Conservation (phyloP, 2,888 invertebrate species). For the Hartigia nigra region DNA sequence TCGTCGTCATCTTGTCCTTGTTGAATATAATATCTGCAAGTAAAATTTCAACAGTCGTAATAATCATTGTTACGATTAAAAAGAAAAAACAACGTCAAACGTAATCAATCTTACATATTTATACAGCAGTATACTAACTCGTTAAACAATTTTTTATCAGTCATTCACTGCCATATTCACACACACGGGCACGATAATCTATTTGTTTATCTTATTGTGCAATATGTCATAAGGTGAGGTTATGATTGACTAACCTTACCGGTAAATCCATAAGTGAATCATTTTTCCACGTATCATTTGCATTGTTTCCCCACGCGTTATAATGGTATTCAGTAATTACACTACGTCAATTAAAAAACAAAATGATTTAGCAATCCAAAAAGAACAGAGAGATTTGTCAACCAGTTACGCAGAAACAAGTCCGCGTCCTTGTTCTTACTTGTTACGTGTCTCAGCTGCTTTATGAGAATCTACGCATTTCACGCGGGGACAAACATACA, state of each 20-base stretch:
- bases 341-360: neutral
- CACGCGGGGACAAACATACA: neutral
- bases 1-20: constrained; percentile 38
- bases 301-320: neutral
- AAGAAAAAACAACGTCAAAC: neutral
- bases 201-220: neutral
- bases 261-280: neutral
- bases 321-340: neutral
- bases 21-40: neutral
- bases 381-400: neutral
- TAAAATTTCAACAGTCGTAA: neutral
- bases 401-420: neutral
- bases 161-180: neutral
- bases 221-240: neutral
- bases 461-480: neutral
- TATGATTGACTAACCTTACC: neutral
- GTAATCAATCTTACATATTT: neutral
- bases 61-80: neutral
- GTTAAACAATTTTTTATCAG: neutral
- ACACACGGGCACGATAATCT: neutral
- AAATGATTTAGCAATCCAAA: neutral
- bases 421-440: neutral
- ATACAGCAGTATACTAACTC: neutral
- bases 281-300: neutral
- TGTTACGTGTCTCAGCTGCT: neutral